Conservation (phyloP, 1,140 invertebrate species). For the Belonocnema kinseyi region DNA sequence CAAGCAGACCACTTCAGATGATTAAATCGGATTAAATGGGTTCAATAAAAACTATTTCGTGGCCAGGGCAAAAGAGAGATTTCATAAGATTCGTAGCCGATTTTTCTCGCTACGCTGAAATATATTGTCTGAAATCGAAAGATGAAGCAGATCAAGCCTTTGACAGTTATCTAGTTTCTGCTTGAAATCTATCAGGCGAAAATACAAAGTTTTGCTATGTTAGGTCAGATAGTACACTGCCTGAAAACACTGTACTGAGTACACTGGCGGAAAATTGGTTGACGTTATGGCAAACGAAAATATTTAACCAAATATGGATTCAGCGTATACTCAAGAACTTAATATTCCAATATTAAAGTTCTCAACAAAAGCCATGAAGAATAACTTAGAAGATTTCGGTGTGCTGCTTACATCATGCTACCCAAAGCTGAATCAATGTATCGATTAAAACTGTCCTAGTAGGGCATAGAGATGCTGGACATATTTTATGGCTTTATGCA, state of each 20-base stretch:
- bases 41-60: too few species aligned
- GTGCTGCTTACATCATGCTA: constrained; percentile 30
- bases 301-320: constrained; percentile 32
- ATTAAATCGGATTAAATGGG: too few species aligned
- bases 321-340: constrained; percentile 46
- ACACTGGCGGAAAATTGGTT: constrained; percentile 35
- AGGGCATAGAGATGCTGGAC: constrained; percentile 43
- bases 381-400: constrained; percentile 36
- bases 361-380: constrained; percentile 34
- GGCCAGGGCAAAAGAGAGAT: too few species aligned
- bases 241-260: too few species aligned
- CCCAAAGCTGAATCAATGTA: constrained; percentile 33
- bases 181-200: constrained; percentile 37
- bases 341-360: constrained; percentile 52
- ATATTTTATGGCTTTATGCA: constrained; percentile 38
- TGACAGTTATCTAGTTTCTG: not conserved
- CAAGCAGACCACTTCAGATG: too few species aligned
- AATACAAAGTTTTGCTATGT: too few species aligned
- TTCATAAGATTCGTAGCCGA: too few species aligned
- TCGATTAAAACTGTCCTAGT: constrained; percentile 45
- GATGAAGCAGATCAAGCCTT: too few species aligned
- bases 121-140: too few species aligned
- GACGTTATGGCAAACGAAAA: constrained; percentile 41
- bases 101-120: too few species aligned
- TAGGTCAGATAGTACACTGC: too few species aligned